Evolutionary conservation across 2,797 vertebrate species (phyloP).

Genomic region (Xenentodon cancila): DNA sequence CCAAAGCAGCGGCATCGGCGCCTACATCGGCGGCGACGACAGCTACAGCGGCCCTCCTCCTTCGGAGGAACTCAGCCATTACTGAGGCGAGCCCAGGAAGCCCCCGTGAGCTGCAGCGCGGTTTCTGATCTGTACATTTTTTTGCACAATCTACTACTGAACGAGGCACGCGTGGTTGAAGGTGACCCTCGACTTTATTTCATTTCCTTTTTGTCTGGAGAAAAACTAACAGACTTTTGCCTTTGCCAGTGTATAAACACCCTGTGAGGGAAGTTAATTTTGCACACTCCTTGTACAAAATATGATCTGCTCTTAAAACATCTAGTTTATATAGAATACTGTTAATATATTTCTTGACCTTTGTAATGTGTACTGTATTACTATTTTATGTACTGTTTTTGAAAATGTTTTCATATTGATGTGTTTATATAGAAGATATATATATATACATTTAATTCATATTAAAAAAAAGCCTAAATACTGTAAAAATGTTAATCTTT

Average conservation of each 20-base stretch:
- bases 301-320: conserved; percentile 42
- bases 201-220: conserved; percentile 29
- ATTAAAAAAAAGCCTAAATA: conserved; percentile 55
- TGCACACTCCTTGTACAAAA: conserved; percentile 67
- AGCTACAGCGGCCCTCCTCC: conserved; percentile 75
- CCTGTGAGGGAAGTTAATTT: conserved; percentile 46
- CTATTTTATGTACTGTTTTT: conserved; percentile 59
- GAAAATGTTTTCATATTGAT: conserved; percentile 52
- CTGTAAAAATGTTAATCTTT: conserved; percentile 6
- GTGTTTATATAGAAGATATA: conserved; percentile 58
- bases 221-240: conserved; percentile 43
- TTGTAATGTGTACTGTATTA: conserved; percentile 60
- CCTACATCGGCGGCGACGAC: conserved; percentile 85
- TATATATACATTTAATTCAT: conserved; percentile 53
- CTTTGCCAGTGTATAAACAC: conserved; percentile 53
- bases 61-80: conserved; percentile 83
- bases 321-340: conserved; percentile 63
- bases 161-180: conserved; percentile 46
- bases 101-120: conserved; percentile 17
- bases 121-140: conserved; percentile 48
- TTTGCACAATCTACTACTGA: conserved; percentile 62
- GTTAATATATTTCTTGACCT: conserved; percentile 72
- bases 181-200: conserved; percentile 28
- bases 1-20: conserved; percentile 85
- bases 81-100: conserved; percentile 49